phyloP scores from a whole-genome alignment of 2,797 vertebrate genomes.

The Ciconia nigra region DNA sequence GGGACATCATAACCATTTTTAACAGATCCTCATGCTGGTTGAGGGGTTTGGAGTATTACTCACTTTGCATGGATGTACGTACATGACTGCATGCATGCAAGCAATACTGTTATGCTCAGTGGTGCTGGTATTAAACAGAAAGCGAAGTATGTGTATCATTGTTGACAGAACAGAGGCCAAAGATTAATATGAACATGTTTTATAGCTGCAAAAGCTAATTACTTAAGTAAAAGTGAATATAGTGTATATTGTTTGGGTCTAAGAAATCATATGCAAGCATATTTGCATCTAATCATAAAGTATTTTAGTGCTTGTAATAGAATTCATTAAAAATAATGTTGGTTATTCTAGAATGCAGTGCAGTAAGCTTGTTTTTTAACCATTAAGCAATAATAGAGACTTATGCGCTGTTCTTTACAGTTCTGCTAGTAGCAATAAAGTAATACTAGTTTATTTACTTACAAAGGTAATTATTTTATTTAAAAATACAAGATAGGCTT shows the following conservation, averaged over 20 bases:
- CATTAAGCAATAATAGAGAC: constrained; percentile 1
- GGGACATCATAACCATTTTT: neutral
- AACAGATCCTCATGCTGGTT: neutral
- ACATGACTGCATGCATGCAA: neutral
- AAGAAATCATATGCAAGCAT: neutral
- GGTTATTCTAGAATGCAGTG: neutral
- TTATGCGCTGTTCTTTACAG: neutral
- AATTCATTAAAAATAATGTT: constrained; percentile 48
- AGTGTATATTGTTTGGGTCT: neutral
- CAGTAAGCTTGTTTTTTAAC: constrained; percentile 18
- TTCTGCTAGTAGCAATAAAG: constrained; percentile 2
- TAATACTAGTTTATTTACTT: neutral
- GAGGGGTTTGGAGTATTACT: neutral
- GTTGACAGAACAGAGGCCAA: neutral
- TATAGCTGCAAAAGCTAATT: constrained; percentile 1
- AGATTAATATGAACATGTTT: neutral
- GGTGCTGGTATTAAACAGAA: neutral
- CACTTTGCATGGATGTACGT: neutral
- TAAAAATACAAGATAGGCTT: neutral
- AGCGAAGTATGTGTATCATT: neutral
- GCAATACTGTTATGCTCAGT: neutral
- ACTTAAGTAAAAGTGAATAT: neutral
- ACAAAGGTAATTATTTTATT: neutral
- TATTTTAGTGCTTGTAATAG: constrained; percentile 24
- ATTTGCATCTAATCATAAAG: neutral